Conservation (phyloP, 2,888 invertebrate species). For the Andrena camellia region DNA sequence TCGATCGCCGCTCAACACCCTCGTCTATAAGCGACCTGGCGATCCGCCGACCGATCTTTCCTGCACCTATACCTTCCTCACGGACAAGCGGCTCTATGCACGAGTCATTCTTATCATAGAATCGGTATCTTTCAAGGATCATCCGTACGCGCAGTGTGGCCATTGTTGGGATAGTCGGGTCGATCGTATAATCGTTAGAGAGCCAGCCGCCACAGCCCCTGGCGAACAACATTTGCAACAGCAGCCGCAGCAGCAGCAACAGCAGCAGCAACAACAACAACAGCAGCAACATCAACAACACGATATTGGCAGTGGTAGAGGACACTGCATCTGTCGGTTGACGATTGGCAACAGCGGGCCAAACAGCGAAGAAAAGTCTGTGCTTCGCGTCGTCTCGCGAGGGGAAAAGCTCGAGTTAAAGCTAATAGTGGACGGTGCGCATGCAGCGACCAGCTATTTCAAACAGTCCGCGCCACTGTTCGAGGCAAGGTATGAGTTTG, state of each 20-base stretch:
- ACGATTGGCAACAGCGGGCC: slow-evolving; percentile 7
- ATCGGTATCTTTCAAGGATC: slow-evolving; percentile 91
- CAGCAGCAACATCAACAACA: slow-evolving; percentile 18
- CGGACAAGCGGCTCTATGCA: slow-evolving; percentile 92
- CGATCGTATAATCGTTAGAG: slow-evolving; percentile 90
- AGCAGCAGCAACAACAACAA: background rate
- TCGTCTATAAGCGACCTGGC: slow-evolving; percentile 93
- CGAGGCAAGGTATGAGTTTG: slow-evolving; percentile 95
- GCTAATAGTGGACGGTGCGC: slow-evolving; percentile 93
- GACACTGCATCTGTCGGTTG: slow-evolving; percentile 90
- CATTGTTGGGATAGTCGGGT: slow-evolving; percentile 93
- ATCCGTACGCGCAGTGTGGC: slow-evolving; percentile 89
- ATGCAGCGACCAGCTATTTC: slow-evolving; percentile 95
- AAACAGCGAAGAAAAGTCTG: slow-evolving; percentile 83
- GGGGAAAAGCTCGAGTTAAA: slow-evolving; percentile 93
- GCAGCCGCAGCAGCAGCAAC: slow-evolving; percentile 9
- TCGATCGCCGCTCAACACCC: slow-evolving; percentile 93
- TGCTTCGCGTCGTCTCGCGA: slow-evolving; percentile 90
- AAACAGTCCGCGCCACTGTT: slow-evolving; percentile 94
- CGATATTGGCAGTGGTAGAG: slow-evolving; percentile 84
- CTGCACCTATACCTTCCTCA: slow-evolving; percentile 94
- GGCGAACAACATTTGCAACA: slow-evolving; percentile 80
- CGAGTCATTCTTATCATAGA: slow-evolving; percentile 92
- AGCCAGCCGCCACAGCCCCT: slow-evolving; percentile 40
- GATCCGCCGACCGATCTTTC: slow-evolving; percentile 91